Evolutionary conservation across 2,113 vertebrate species (phyloP), one percentile per base, ranked within the genome.

Genomic region (Cavia porcellus): DNA sequence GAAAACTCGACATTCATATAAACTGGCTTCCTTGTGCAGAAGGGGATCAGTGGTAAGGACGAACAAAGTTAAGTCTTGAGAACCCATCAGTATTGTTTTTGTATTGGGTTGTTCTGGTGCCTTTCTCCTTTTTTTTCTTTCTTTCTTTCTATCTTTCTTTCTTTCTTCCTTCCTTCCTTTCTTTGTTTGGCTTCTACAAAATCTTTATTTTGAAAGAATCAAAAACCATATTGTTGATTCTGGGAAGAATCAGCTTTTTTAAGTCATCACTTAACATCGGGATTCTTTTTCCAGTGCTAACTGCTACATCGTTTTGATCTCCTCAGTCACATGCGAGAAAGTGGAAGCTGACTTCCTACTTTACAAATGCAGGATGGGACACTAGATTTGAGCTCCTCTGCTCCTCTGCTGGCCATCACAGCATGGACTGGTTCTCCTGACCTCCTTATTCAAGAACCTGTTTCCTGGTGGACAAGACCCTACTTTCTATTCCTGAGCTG

Each of bases 171-270:
- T n/a, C 25, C 75, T 28, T 25, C 87, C 87, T 10, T 50, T 22
- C 30, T n/a, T 75, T 28, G 19, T 90, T 90, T 13, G 66, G 7
- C 8, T 62, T 61, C 0, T 45, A 45, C 77, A 80, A 47, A 25
- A n/a, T 79, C 85, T 96, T 88, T 15, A 86, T 94, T 94, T 92
- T 92, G 45, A 93, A 91, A 86, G 19, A 64, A 42, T 35, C 42
- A 57, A 86, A 83, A 55, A 86, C 32, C 2, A 52, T 42, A 88
- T 17, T 75, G 8, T 47, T 70, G 19, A 59, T 35, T 59, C 92
- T 80, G 75, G 84, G 52, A 22, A 94, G 75, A 12, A 81, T 57
- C 10, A 24, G 28, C 14, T 80, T 95, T 95, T 13, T 14, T 50
- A 87, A 87, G 55, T 96, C 72, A 74, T 45, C 7, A 45, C 38